Evolutionary conservation across 1,140 invertebrate species (phyloP), one percentile per base, ranked within the genome.

Genomic region (Achatina immaculata): DNA sequence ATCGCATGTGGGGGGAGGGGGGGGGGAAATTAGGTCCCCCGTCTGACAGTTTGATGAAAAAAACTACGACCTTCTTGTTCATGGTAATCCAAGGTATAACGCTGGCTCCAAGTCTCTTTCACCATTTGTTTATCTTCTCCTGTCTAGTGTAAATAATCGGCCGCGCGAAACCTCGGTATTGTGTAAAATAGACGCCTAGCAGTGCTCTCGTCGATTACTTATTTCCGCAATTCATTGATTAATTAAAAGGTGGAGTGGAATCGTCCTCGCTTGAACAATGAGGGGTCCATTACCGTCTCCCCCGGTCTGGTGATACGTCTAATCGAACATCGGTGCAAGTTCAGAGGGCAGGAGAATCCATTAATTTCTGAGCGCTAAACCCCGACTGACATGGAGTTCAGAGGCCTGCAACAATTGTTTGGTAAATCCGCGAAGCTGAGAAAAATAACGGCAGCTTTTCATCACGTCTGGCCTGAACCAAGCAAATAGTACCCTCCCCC

Each of bases 171-270:
- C n/a, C n/a, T n/a, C n/a, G n/a, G n/a, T n/a, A n/a, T n/a, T n/a
- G 45, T 48, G 62, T 65, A 34, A 65, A 34, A 34, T 7, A 9
- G 62, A n/a, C 62, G 62, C 6, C 62, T 14, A 24, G 11, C 31
- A 48, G 62, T 65, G 24, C 62, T 7, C 62, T 65, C 42, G 68
- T 43, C 42, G 38, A 62, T 69, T 69, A 43, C 68, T 69, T 42
- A 40, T 69, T 69, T 69, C 68, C 68, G 68, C 68, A 42, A 11
- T 43, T 43, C 68, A 69, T 42, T 69, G 68, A 42, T 69, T 69
- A 42, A 40, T 69, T 42, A 40, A 43, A 40, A 69, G 36, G 16
- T 69, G 68, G 19, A 69, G 58, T 62, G 58, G 28, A 69, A 40
- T 42, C 68, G 2, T 19, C 38, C 68, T 43, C 36, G 36, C 24